Evolutionary conservation across 2,113 vertebrate genomes (phyloP).

Genomic region (Rhynchopsitta pachyrhyncha): DNA sequence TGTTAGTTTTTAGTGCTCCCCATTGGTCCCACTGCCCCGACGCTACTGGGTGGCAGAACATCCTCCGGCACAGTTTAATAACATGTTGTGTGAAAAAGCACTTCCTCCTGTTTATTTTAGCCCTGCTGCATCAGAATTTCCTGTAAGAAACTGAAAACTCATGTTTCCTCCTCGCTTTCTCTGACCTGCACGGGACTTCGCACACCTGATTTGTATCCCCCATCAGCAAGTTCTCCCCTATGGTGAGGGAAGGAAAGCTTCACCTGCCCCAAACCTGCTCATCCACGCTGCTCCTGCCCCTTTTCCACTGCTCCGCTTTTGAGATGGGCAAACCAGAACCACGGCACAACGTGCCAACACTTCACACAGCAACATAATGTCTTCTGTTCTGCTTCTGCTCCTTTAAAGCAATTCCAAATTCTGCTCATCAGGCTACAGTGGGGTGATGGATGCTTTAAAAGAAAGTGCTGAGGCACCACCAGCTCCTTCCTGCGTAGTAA

Average conservation of each 20-base stretch:
- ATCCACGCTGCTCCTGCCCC: rapidly evolving
- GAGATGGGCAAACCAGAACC: neutral
- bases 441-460: neutral
- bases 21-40: rapidly evolving
- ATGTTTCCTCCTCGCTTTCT: neutral
- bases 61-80: neutral
- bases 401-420: neutral
- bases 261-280: neutral
- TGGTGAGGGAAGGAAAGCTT: neutral
- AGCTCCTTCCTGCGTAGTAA: neutral
- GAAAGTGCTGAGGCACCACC: neutral
- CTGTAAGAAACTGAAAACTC: neutral
- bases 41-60: neutral
- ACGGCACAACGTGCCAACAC: neutral
- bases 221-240: neutral
- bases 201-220: rapidly evolving
- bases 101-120: constrained; percentile 41
- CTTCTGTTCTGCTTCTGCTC: neutral
- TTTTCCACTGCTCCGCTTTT: neutral
- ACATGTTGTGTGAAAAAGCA: neutral
- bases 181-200: neutral
- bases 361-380: rapidly evolving
- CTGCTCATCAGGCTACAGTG: rapidly evolving
- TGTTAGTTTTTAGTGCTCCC: neutral
- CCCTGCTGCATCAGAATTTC: constrained; percentile 5